Conservation (phyloP, 2,113 vertebrate genomes). For the Uria aalge region DNA sequence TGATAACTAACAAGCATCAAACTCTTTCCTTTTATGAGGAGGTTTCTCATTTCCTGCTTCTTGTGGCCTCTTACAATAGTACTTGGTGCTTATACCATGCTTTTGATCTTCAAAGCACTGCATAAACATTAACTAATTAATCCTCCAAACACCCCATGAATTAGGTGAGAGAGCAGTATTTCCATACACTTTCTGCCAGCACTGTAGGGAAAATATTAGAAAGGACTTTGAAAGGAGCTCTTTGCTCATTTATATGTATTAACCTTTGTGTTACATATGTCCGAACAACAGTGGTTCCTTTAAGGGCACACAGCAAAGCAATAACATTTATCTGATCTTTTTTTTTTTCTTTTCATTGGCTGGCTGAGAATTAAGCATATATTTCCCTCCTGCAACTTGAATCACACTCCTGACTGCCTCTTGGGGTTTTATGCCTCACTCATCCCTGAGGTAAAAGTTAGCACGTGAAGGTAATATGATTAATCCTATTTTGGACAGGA, state of each 20-base stretch:
- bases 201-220: not conserved
- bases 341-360: not conserved
- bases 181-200: not conserved
- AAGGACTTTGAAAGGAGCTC: not conserved
- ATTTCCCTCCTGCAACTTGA: not conserved
- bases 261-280: not conserved
- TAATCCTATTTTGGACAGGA: not conserved
- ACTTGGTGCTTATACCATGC: not conserved
- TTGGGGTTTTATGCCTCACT: not conserved
- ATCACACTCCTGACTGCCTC: not conserved
- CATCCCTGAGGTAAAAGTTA: not conserved
- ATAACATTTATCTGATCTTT: not conserved
- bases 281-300: not conserved
- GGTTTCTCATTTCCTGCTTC: constrained; percentile 24
- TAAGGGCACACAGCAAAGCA: not conserved
- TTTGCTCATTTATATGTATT: not conserved
- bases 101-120: constrained; percentile 11
- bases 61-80: not conserved
- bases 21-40: not conserved
- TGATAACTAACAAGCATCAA: not conserved
- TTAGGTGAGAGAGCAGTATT: not conserved
- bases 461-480: not conserved
- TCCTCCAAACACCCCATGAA: not conserved
- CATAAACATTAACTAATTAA: constrained; percentile 16
- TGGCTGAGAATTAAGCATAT: not conserved